These are phyloP conservation scores for Phortica variegata DNA, from an alignment of 1,140 invertebrate genomes.

Conservation along the genomic window DNA sequence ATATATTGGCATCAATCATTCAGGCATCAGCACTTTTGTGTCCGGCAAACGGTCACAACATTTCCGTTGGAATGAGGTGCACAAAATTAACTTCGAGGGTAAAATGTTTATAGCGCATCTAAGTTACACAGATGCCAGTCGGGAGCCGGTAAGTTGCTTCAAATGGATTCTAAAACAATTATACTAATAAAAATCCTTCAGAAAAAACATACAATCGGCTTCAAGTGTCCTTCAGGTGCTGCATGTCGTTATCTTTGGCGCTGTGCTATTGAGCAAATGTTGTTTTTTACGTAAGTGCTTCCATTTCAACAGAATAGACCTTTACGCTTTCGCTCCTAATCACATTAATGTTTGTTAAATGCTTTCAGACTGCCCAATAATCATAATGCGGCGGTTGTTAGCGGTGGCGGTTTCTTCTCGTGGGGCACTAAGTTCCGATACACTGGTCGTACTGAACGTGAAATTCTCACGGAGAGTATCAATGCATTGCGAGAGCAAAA, in stretches of 20 bases:
- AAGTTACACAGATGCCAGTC: conserved; percentile 64
- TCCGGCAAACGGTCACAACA: conserved; percentile 89
- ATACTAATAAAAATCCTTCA: no score
- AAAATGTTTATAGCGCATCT: conserved; percentile 97
- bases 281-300: conserved; percentile 98
- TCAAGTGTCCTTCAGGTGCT: conserved; percentile 87
- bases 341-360: neutral
- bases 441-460: conserved; percentile 82
- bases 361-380: conserved; percentile 76
- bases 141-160: conserved; percentile 53
- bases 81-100: conserved; percentile 96
- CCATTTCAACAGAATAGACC: no score
- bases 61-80: conserved; percentile 93
- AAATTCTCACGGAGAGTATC: conserved; percentile 74
- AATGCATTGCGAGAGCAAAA: conserved; percentile 57
- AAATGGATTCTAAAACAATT: neutral
- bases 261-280: conserved; percentile 94
- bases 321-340: no score
- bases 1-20: conserved; percentile 93
- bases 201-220: conserved; percentile 96
- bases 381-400: conserved; percentile 82
- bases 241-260: conserved; percentile 93
- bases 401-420: conserved; percentile 91
- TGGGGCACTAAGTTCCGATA: conserved; percentile 93
- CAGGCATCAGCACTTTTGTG: conserved; percentile 92